Evolutionary conservation across 2,888 invertebrate genomes (phyloP).

Genomic region (Macrosoma leucophasiata): DNA sequence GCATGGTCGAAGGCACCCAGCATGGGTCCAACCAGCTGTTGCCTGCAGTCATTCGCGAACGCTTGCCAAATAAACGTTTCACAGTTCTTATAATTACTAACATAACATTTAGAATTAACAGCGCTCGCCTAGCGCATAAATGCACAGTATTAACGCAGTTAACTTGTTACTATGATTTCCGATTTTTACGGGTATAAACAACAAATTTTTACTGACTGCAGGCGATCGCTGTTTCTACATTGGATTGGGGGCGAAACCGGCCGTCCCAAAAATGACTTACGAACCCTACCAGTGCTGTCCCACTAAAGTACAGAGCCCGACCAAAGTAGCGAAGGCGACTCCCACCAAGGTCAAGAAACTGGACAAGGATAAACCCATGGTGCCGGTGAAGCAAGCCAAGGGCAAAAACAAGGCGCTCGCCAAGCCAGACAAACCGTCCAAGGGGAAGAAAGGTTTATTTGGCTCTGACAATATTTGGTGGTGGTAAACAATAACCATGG

Average conservation of each 20-base stretch:
- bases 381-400: slow-evolving; percentile 52
- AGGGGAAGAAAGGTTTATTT: slow-evolving; percentile 88
- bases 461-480: slow-evolving; percentile 90
- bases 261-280: slow-evolving; percentile 84
- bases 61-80: slow-evolving; percentile 68
- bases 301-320: slow-evolving; percentile 85
- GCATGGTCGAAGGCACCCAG: slow-evolving; percentile 60
- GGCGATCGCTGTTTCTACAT: slow-evolving; percentile 98
- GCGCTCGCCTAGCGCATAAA: slow-evolving; percentile 62
- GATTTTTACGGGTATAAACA: slow-evolving; percentile 74
- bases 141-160: slow-evolving; percentile 70
- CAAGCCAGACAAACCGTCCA: slow-evolving; percentile 74
- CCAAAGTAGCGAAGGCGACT: slow-evolving; percentile 87
- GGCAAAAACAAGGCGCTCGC: slow-evolving; percentile 69
- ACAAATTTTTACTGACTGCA: slow-evolving; percentile 94
- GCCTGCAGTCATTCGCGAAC: slow-evolving; percentile 80
- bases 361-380: slow-evolving; percentile 58
- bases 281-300: slow-evolving; percentile 96
- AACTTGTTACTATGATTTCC: slow-evolving; percentile 54
- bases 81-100: slow-evolving; percentile 69
- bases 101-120: slow-evolving; percentile 65
- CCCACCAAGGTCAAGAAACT: slow-evolving; percentile 75
- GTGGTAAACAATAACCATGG: slow-evolving; percentile 77
- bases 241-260: slow-evolving; percentile 92
- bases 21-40: slow-evolving; percentile 71